These are phyloP conservation scores for Campoletis raptor DNA, from an alignment of 2,888 invertebrate species.

Conservation along the genomic window DNA sequence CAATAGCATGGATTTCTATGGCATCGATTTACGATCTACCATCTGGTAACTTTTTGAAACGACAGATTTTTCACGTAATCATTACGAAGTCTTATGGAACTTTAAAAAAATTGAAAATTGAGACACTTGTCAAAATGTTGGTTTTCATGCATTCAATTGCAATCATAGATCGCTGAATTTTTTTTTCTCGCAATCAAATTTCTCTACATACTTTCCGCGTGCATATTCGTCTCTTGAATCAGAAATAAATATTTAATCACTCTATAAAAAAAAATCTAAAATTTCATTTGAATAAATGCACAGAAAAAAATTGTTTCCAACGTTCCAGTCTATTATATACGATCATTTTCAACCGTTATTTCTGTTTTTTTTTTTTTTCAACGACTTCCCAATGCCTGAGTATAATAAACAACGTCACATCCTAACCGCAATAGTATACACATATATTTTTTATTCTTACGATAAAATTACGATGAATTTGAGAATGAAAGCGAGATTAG, in stretches of 20 bases:
- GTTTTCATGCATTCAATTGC: too few relatives aligned
- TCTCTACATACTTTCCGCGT: too few relatives aligned
- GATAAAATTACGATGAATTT: constrained; percentile 42
- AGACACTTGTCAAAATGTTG: too few relatives aligned
- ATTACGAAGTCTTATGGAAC: too few relatives aligned
- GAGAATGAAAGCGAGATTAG: constrained; percentile 37
- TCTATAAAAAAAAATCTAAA: background rate
- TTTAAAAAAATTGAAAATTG: too few relatives aligned
- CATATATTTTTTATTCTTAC: constrained; percentile 33
- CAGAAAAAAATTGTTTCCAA: background rate
- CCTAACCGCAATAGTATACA: constrained; percentile 49
- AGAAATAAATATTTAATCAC: background rate
- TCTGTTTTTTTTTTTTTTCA: background rate
- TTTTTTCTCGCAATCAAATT: too few relatives aligned
- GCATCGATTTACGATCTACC: too few relatives aligned
- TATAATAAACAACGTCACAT: constrained; percentile 33
- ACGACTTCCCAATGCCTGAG: constrained; percentile 2
- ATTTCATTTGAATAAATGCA: background rate
- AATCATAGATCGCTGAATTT: too few relatives aligned
- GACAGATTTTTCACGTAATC: too few relatives aligned
- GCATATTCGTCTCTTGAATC: background rate
- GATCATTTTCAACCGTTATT: background rate
- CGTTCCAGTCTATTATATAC: background rate
- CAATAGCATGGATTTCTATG: too few relatives aligned
- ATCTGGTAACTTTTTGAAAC: too few relatives aligned